A percentile compares a stretch with the other conserved stretches of the same genome.
phyloP scores from a whole-genome alignment of 2,888 invertebrate genomes.

The Drosophila monieri region DNA sequence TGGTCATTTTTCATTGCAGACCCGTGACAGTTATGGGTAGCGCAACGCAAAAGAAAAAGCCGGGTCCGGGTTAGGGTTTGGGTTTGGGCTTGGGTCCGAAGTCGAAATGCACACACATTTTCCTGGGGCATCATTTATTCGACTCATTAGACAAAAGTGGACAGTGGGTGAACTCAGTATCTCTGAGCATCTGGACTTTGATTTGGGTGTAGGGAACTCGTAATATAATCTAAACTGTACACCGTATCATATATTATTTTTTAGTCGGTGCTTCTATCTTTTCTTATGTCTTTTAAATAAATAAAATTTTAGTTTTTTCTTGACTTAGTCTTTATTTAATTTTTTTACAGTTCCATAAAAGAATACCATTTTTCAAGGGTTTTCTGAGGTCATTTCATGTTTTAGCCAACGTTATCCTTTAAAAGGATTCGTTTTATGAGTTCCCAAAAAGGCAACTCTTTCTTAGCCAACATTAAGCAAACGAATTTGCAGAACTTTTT shows the following conservation, averaged over 20 bases:
- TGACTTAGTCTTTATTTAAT: neutral
- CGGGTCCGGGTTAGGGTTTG: conserved; percentile 2
- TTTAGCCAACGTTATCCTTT: conserved; percentile 17
- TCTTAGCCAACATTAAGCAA: conserved; percentile 42
- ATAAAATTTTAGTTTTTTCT: neutral
- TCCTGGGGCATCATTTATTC: conserved; percentile 58
- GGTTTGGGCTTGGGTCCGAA: neutral
- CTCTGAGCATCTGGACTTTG: conserved; percentile 5
- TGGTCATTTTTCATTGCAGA: conserved; percentile 83
- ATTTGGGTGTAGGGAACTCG: neutral
- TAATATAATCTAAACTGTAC: neutral
- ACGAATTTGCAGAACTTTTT: conserved; percentile 24
- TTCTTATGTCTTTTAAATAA: neutral
- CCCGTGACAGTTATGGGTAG: conserved; percentile 74
- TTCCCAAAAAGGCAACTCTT: conserved; percentile 8
- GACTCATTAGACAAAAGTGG: conserved; percentile 69
- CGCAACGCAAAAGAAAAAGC: conserved; percentile 19
- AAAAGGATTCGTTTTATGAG: neutral
- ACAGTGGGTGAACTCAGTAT: conserved; percentile 37
- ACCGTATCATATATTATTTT: neutral
- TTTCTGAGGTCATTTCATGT: conserved; percentile 6
- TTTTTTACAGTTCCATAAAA: neutral
- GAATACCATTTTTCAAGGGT: neutral
- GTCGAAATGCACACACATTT: conserved; percentile 41
- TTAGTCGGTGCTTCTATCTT: neutral